Evolutionary conservation across 30 jellyfish, hydroid and myxozoan genomes (phyloP).

Genomic region (Turritopsis dohrnii): DNA sequence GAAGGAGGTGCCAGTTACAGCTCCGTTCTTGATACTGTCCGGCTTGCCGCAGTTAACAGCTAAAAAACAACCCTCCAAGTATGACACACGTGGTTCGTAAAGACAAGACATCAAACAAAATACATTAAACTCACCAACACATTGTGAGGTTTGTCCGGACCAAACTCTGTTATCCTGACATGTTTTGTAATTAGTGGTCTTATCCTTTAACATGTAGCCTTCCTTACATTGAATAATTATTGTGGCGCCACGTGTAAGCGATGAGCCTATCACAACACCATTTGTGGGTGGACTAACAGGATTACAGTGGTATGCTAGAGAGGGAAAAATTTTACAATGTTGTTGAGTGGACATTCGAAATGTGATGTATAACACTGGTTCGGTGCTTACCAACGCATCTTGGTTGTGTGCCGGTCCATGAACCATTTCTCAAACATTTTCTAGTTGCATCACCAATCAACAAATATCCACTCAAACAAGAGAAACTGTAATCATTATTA

Average conservation of each 20-base stretch:
- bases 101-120: no score
- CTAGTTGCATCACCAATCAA: constrained; percentile 61
- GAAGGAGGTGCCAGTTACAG: constrained; percentile 49
- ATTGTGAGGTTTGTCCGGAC: constrained; percentile 64
- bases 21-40: constrained; percentile 55
- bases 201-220: constrained; percentile 72
- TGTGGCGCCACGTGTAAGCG: constrained; percentile 69
- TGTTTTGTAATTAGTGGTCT: constrained; percentile 54
- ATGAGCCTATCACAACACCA: constrained; percentile 71
- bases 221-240: constrained; percentile 61
- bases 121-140: constrained; percentile 77
- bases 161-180: constrained; percentile 68
- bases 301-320: constrained; percentile 60
- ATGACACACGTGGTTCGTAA: neutral
- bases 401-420: constrained; percentile 94
- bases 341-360: neutral
- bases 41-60: constrained; percentile 79
- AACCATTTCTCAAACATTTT: constrained; percentile 70
- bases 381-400: constrained; percentile 80
- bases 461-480: constrained; percentile 61
- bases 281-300: constrained; percentile 74
- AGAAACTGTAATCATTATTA: constrained; percentile 39
- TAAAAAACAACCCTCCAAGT: neutral
- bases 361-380: neutral
- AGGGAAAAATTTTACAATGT: neutral